phyloP scores from a whole-genome alignment of 2,797 vertebrate species.

The Spinus olivaceus region DNA sequence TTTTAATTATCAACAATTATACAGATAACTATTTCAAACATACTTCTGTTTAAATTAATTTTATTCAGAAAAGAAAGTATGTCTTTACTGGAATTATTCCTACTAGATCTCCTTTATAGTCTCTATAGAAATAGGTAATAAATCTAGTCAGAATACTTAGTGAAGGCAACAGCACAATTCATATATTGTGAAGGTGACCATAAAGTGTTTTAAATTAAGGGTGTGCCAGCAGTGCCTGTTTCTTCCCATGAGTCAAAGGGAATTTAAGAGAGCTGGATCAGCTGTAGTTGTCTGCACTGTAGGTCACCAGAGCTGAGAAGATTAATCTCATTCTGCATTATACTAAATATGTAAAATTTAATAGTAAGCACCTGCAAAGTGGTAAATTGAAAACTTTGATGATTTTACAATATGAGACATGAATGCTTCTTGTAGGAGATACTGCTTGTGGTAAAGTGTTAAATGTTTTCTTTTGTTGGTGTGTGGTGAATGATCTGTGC shows the following conservation, averaged over 20 bases:
- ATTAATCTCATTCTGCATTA: neutral
- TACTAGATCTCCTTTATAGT: neutral
- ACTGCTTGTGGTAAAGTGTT: neutral
- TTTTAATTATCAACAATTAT: neutral
- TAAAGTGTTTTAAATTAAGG: neutral
- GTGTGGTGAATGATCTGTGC: neutral
- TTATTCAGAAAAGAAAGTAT: neutral
- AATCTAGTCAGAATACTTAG: neutral
- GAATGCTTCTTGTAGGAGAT: neutral
- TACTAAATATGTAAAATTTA: neutral
- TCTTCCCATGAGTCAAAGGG: neutral
- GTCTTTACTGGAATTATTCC: neutral
- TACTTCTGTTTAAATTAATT: neutral
- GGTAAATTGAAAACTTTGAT: neutral
- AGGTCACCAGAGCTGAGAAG: neutral
- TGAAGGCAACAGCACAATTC: neutral
- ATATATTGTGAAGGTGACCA: neutral
- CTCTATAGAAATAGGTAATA: neutral
- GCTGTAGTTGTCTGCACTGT: neutral
- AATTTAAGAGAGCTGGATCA: neutral
- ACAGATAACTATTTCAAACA: neutral
- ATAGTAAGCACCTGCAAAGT: neutral
- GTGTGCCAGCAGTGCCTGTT: neutral
- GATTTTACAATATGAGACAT: neutral
- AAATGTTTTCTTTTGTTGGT: neutral